Evolutionary conservation across 2,888 invertebrate species (phyloP), one percentile per base, ranked within the genome.

Genomic region (Thymelicus lineola): DNA sequence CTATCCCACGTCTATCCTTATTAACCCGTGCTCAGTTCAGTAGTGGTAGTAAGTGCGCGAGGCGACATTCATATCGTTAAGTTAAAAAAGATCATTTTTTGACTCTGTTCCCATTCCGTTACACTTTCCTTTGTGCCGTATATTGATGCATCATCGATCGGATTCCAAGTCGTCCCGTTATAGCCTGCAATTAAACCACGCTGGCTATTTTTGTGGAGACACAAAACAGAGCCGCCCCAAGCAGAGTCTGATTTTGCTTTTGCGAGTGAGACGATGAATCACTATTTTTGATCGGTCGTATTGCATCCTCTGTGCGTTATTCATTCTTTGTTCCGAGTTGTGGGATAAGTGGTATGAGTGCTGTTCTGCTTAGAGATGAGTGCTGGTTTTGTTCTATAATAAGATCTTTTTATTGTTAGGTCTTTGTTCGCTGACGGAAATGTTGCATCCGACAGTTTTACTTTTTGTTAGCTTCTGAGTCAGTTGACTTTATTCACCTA

Each of bases 121-220:
- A 36, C 35, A 15, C 62, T 17, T 50, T 50, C 63, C 50, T 63
- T 38, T 63, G 63, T 63, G 36, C 20, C 38, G 62, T 17, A 48
- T 36, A 63, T 36, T 20, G 63, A 50, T 36, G 71, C 65, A 75
- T 76, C 65, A 75, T 76, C 73, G 74, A 75, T 71, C 71, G n/a
- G 62, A 28, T 10, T 53, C 63, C 17, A 63, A 63, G 62, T 35
- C 42, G 67, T 61, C 77, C 80, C 62, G 73, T 78, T 82, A 85
- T 86, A 86, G 82, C 12, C 63, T 76, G 82, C 88, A 86, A 87
- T 87, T 85, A 87, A 83, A 84, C 74, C 74, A 73, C 74, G 77
- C 73, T 28, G 72, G 77, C 81, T 88, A 87, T 88, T 87, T 86
- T 82, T 82, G 85, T 74, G 71, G 74, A 75, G 83, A 87, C 82